phyloP scores from a whole-genome alignment of 2,797 vertebrate genomes.

The Borostomias antarcticus region DNA sequence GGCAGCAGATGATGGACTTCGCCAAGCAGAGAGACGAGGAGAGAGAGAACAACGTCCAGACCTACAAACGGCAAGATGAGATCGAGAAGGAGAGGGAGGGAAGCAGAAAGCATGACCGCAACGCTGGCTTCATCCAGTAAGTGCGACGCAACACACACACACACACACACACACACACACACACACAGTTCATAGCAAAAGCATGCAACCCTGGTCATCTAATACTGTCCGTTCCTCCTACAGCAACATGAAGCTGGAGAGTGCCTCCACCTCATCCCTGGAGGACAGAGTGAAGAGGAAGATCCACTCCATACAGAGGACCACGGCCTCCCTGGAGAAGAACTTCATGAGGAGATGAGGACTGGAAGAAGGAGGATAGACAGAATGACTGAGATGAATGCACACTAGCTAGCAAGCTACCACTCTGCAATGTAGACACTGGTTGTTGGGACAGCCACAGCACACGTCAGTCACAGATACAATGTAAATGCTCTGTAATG shows the following conservation, averaged over 20 bases:
- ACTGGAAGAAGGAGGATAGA: not conserved
- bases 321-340: slow-evolving; percentile 84
- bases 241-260: slow-evolving; percentile 92
- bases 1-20: slow-evolving; percentile 89
- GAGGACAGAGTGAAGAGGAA: slow-evolving; percentile 95
- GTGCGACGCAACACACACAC: slow-evolving; percentile 49
- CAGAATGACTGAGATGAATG: not conserved
- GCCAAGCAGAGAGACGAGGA: slow-evolving; percentile 88
- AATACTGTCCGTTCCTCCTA: slow-evolving; percentile 22
- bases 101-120: slow-evolving; percentile 64
- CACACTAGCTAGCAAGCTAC: not conserved
- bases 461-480: not conserved
- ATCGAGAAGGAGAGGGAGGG: slow-evolving; percentile 76
- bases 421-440: not conserved
- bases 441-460: not conserved
- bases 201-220: not conserved
- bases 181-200: not conserved
- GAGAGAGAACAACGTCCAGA: slow-evolving; percentile 81
- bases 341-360: slow-evolving; percentile 89
- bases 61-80: slow-evolving; percentile 86
- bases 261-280: slow-evolving; percentile 85
- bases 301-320: slow-evolving; percentile 94
- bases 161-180: not conserved
- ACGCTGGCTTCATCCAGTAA: slow-evolving; percentile 91
- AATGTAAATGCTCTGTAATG: slow-evolving; percentile 2